Percentiles rank a stretch among this genome's conserved stretches.
phyloP scores from a whole-genome alignment of 2,113 vertebrate species.

The Equus quagga region DNA sequence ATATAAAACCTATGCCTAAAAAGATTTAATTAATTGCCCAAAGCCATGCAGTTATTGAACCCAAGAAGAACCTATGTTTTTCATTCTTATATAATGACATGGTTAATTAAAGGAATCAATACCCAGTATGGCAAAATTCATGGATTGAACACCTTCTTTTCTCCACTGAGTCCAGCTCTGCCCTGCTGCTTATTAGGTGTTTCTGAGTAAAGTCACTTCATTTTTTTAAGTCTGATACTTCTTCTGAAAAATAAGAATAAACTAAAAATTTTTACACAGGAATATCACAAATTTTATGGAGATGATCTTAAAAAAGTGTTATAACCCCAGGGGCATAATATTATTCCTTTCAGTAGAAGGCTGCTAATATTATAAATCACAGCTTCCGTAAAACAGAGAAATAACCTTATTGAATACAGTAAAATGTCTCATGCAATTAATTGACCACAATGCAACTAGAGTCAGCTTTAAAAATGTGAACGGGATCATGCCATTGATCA shows the following conservation, averaged over 20 bases:
- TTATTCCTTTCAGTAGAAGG: background rate
- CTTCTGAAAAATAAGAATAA: background rate
- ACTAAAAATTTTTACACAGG: background rate
- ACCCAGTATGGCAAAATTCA: background rate
- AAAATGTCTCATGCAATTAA: background rate
- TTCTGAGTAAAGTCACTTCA: background rate
- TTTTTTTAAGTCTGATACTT: background rate
- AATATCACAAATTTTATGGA: background rate
- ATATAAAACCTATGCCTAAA: background rate
- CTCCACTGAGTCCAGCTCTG: background rate
- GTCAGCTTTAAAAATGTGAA: background rate
- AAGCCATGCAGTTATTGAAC: background rate
- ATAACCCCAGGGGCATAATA: background rate
- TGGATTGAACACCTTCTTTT: background rate
- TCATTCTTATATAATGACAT: background rate
- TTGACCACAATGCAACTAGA: background rate
- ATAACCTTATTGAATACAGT: background rate
- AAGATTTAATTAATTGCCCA: background rate
- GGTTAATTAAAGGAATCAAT: background rate
- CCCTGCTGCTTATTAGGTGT: too few relatives aligned
- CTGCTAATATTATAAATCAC: background rate
- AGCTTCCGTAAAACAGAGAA: background rate
- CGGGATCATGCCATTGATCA: background rate
- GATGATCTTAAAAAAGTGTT: background rate
- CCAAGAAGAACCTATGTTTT: background rate